Percentiles rank a stretch among this genome's conserved stretches.
phyloP scores from a whole-genome alignment of 2,113 vertebrate genomes.

The Nerophis lumbriciformis region DNA sequence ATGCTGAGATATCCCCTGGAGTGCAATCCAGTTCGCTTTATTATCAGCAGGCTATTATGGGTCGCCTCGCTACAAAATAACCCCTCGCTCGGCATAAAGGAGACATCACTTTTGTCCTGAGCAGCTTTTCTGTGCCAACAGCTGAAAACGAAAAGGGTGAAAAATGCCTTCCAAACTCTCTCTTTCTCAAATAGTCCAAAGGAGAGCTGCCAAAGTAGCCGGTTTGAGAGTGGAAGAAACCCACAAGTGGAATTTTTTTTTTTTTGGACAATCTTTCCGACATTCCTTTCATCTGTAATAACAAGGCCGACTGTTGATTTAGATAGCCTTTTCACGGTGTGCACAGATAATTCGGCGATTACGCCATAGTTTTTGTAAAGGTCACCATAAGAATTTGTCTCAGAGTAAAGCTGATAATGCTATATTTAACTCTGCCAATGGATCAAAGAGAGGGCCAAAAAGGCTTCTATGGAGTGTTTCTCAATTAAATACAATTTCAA shows the following conservation, averaged over 20 bases:
- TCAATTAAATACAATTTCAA: no score
- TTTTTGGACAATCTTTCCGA: slow-evolving; percentile 29
- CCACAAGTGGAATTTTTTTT: slow-evolving; percentile 29
- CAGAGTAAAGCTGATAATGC: background rate
- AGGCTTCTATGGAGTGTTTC: background rate
- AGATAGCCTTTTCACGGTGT: slow-evolving; percentile 20
- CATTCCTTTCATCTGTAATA: slow-evolving; percentile 37
- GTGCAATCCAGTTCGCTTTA: slow-evolving; percentile 19
- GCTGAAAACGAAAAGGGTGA: slow-evolving; percentile 37
- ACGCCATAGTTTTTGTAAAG: slow-evolving; percentile 14
- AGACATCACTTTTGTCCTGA: slow-evolving; percentile 39
- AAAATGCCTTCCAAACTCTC: slow-evolving; percentile 30
- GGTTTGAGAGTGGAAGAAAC: slow-evolving; percentile 31
- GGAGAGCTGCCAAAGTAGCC: slow-evolving; percentile 17
- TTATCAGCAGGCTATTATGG: slow-evolving; percentile 35
- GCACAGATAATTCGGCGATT: slow-evolving; percentile 26
- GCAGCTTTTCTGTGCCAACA: slow-evolving; percentile 29
- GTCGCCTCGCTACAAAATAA: slow-evolving; percentile 27
- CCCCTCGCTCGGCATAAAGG: slow-evolving; percentile 36
- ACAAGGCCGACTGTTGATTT: slow-evolving; percentile 23
- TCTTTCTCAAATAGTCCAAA: slow-evolving; percentile 3
- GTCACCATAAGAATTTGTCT: slow-evolving; percentile 5
- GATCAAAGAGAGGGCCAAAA: background rate
- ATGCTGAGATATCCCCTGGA: slow-evolving; percentile 18
- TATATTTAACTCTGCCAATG: background rate